These are phyloP conservation scores for Trachelus tabidus DNA, from an alignment of 2,888 invertebrate genomes.

Conservation along the genomic window DNA sequence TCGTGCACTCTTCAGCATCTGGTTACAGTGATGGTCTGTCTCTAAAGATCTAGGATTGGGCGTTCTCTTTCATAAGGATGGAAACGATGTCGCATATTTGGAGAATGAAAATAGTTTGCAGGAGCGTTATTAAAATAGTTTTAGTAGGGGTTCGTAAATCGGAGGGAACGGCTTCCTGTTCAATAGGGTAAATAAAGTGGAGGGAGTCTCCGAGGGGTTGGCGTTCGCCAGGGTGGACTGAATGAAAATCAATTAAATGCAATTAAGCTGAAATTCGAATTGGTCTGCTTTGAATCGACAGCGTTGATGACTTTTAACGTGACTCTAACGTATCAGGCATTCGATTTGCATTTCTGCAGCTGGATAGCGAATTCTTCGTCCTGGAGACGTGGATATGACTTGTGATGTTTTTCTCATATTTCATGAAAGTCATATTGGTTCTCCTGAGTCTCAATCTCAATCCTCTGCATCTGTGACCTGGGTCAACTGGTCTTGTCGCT, in stretches of 20 bases:
- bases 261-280: neutral
- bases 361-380: neutral
- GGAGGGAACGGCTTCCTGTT: neutral
- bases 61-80: neutral
- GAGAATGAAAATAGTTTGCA: neutral
- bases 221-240: neutral
- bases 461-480: neutral
- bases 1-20: neutral
- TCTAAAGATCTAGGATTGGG: neutral
- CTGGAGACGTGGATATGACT: neutral
- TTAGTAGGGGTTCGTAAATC: neutral
- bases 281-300: neutral
- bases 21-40: neutral
- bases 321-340: neutral
- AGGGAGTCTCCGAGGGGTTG: conserved; percentile 7
- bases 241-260: conserved; percentile 2
- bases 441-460: neutral
- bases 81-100: neutral
- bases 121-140: neutral
- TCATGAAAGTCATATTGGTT: neutral
- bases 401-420: neutral
- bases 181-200: neutral
- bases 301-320: conserved; percentile 12
- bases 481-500: neutral
- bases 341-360: neutral